Percentiles rank a stretch among this genome's conserved stretches.
Conservation (phyloP, 2,797 vertebrate genomes). For the Poeciliopsis turneri region DNA sequence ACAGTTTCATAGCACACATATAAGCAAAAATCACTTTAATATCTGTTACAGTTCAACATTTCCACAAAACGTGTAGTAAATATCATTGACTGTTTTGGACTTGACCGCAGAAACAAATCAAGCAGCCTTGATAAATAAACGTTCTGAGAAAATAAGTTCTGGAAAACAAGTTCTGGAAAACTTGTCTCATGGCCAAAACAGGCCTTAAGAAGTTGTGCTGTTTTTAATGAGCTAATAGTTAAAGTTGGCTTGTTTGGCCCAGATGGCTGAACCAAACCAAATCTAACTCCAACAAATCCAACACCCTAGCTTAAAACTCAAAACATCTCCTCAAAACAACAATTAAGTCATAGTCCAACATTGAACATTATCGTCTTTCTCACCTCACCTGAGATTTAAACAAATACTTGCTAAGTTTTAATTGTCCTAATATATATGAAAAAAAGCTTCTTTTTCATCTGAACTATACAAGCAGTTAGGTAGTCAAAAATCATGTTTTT, state of each 20-base stretch:
- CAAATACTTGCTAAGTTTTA: neutral
- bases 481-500: neutral
- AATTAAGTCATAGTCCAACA: neutral
- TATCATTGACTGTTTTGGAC: neutral
- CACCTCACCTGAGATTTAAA: neutral
- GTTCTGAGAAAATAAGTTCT: neutral
- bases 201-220: neutral
- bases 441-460: neutral
- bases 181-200: neutral
- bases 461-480: neutral
- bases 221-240: neutral
- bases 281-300: neutral
- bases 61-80: neutral
- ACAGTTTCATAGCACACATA: neutral
- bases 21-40: too few relatives aligned
- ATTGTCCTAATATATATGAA: neutral
- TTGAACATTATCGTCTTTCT: neutral
- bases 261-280: neutral
- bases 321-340: neutral
- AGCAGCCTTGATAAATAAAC: neutral
- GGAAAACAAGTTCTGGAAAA: neutral
- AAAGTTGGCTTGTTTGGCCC: neutral
- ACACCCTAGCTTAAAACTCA: neutral
- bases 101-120: neutral
- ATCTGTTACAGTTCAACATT: neutral